phyloP scores from a whole-genome alignment of 2,797 vertebrate genomes.

The Hippoglossus hippoglossus region DNA sequence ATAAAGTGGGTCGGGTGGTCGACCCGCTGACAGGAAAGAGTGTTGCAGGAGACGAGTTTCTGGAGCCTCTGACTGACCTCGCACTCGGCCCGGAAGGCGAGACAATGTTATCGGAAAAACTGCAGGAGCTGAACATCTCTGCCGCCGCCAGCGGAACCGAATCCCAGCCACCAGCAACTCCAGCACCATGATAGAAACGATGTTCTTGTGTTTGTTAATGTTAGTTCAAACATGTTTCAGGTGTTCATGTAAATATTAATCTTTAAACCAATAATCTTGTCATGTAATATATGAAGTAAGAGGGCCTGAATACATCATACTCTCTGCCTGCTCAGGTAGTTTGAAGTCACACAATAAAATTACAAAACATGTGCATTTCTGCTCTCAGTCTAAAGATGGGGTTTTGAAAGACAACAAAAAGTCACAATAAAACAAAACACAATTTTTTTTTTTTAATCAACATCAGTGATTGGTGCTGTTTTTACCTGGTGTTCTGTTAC shows the following conservation, averaged over 20 bases:
- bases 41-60: constrained; percentile 88
- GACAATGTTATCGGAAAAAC: constrained; percentile 82
- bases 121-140: constrained; percentile 86
- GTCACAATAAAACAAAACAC: background rate
- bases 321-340: background rate
- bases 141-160: constrained; percentile 54
- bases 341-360: constrained; percentile 50
- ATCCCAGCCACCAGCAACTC: constrained; percentile 21
- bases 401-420: background rate
- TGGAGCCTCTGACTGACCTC: constrained; percentile 84
- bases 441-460: background rate
- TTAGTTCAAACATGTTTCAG: constrained; percentile 7
- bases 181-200: constrained; percentile 33
- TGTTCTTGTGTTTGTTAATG: background rate
- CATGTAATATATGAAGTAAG: background rate
- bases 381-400: background rate
- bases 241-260: constrained; percentile 42
- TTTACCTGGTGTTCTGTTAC: background rate
- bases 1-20: constrained; percentile 93
- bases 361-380: background rate
- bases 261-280: constrained; percentile 10
- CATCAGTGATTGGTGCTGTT: no score
- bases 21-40: constrained; percentile 93
- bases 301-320: constrained; percentile 3
- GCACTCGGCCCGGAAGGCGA: constrained; percentile 67